A percentile compares a stretch with the other conserved stretches of the same genome.
phyloP scores from a whole-genome alignment of 2,113 vertebrate genomes.

The Protomyctophum bolini region DNA sequence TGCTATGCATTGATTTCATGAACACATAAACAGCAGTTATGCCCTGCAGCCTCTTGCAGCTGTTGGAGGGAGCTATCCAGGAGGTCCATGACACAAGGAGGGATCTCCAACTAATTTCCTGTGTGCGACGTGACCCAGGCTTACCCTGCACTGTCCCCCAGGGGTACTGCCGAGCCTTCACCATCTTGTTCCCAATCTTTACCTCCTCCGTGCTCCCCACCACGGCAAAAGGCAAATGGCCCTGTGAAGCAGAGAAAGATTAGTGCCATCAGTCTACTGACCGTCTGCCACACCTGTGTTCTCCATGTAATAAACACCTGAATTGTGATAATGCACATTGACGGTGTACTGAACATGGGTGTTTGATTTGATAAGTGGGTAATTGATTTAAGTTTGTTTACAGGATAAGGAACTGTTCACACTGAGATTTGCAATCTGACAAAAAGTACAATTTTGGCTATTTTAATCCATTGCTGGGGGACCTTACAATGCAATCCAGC shows the following conservation, averaged over 20 bases:
- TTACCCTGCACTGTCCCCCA: conserved; percentile 97
- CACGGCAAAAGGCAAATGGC: conserved; percentile 95
- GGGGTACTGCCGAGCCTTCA: conserved; percentile 96
- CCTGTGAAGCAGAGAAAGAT: conserved; percentile 76
- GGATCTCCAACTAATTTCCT: conserved; percentile 61
- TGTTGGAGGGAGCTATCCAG: conserved; percentile 23
- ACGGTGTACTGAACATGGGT: no score
- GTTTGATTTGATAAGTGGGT: no score
- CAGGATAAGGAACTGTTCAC: no score
- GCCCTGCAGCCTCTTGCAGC: conserved; percentile 17
- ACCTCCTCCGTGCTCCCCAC: conserved; percentile 97
- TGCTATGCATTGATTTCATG: no score
- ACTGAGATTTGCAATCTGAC: no score
- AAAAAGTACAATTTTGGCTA: no score
- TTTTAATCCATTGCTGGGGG: no score
- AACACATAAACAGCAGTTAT: conserved; percentile 33
- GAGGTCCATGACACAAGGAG: conserved; percentile 23
- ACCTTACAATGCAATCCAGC: no score
- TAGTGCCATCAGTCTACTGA: background rate
- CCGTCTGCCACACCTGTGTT: background rate
- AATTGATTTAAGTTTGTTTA: no score
- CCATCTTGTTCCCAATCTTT: conserved; percentile 99
- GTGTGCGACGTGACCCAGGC: conserved; percentile 59
- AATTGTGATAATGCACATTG: no score
- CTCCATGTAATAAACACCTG: no score